Percentiles rank a stretch among this genome's conserved stretches.
phyloP scores from a whole-genome alignment of 2,113 vertebrate species.

The Menidia beryllina region DNA sequence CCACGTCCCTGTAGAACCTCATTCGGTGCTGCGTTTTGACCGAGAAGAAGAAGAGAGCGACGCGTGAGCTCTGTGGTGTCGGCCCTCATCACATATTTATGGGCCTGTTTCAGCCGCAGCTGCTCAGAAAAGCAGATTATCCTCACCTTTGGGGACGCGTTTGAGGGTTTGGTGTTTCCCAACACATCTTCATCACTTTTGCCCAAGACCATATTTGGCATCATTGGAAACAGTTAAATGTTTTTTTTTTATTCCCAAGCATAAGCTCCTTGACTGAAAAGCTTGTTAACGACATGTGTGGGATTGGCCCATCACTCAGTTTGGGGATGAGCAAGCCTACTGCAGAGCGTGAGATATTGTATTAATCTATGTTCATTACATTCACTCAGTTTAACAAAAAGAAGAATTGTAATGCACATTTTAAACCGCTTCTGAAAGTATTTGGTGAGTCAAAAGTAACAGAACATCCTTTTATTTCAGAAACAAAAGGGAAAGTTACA shows the following conservation, averaged over 20 bases:
- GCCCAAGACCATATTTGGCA: conserved; percentile 25
- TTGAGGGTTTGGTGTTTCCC: conserved; percentile 35
- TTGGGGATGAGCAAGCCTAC: conserved; percentile 25
- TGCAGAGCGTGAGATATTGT: conserved; percentile 16
- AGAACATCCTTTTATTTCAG: no score
- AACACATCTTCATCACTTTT: conserved; percentile 52
- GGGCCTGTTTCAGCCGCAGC: conserved; percentile 61
- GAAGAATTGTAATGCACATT: background rate
- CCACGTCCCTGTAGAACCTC: conserved; percentile 6
- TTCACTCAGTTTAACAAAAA: conserved; percentile 4
- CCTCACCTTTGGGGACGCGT: conserved; percentile 47
- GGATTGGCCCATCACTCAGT: conserved; percentile 15
- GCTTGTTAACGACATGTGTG: conserved; percentile 50
- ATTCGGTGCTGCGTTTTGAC: conserved; percentile 48
- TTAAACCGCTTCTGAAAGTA: conserved; percentile 26
- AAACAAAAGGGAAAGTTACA: no score
- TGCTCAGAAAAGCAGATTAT: conserved; percentile 69
- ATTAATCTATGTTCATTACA: conserved; percentile 10
- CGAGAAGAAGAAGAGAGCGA: conserved; percentile 22
- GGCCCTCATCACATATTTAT: conserved; percentile 66
- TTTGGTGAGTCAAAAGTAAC: no score
- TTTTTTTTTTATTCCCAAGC: conserved; percentile 44
- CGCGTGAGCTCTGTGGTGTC: conserved; percentile 31
- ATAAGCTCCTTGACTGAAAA: conserved; percentile 56
- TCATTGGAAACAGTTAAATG: conserved; percentile 44